Conservation (phyloP, 2,888 invertebrate genomes). For the Liposcelis brunnea region DNA sequence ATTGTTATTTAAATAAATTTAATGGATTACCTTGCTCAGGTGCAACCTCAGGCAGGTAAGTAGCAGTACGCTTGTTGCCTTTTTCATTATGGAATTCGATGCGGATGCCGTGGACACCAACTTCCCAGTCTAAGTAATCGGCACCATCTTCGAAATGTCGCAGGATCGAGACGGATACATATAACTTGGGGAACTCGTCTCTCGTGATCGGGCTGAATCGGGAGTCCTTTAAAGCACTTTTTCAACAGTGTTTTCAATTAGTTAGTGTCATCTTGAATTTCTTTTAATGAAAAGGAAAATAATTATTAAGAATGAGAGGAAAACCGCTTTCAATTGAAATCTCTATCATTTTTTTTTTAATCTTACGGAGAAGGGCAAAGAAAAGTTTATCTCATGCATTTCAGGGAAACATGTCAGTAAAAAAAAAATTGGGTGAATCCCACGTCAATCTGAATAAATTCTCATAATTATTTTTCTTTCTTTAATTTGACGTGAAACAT, state of each 20-base stretch:
- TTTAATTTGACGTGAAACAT: too few relatives aligned
- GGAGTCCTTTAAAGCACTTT: slow-evolving; percentile 91
- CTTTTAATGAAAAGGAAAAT: too few relatives aligned
- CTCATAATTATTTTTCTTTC: too few relatives aligned
- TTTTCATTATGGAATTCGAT: slow-evolving; percentile 94
- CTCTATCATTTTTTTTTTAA: too few relatives aligned
- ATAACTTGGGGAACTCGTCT: slow-evolving; percentile 82
- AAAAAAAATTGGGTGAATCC: background rate
- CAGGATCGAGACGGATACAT: slow-evolving; percentile 90
- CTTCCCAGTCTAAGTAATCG: slow-evolving; percentile 94
- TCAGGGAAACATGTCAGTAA: background rate
- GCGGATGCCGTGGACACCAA: slow-evolving; percentile 91
- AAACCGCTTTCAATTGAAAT: too few relatives aligned
- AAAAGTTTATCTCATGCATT: background rate
- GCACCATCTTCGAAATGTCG: slow-evolving; percentile 91
- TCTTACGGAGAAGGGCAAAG: background rate
- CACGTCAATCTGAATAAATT: too few relatives aligned
- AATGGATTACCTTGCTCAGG: slow-evolving; percentile 72
- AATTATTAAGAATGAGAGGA: too few relatives aligned
- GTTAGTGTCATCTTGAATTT: background rate
- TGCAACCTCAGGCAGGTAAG: slow-evolving; percentile 96
- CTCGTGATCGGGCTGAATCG: slow-evolving; percentile 88
- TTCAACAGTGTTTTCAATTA: slow-evolving; percentile 11
- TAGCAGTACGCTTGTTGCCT: slow-evolving; percentile 87
- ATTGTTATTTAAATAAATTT: background rate